phyloP scores from a whole-genome alignment of 1,140 invertebrate genomes.

The Brachystomella parvula region DNA sequence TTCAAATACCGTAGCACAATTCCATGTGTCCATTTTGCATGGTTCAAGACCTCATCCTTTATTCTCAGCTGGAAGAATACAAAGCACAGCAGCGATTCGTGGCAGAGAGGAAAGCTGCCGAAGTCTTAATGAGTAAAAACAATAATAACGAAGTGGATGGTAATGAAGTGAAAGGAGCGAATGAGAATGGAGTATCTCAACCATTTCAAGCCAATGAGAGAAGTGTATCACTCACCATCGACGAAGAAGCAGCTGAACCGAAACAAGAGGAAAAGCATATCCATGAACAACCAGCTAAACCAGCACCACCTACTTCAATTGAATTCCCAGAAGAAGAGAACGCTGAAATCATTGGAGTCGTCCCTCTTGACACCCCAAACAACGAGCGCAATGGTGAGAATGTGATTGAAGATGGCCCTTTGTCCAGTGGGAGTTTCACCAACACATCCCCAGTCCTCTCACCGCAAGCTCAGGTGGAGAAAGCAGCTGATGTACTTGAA shows the following conservation, averaged over 20 bases:
- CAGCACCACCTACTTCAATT: neutral
- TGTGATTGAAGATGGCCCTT: neutral
- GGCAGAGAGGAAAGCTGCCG: neutral
- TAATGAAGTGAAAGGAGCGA: too few relatives aligned
- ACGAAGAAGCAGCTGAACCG: too few relatives aligned
- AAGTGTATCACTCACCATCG: too few relatives aligned
- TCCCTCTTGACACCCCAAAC: too few relatives aligned
- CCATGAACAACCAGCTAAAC: too few relatives aligned
- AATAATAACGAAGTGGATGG: neutral
- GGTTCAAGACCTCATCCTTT: neutral
- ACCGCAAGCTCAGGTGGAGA: neutral
- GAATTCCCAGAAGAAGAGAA: neutral
- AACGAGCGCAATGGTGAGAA: neutral
- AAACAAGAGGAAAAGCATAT: too few relatives aligned
- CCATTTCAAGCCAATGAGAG: neutral
- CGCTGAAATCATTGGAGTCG: too few relatives aligned
- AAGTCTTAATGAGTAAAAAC: neutral
- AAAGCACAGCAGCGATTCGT: neutral
- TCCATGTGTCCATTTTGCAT: neutral
- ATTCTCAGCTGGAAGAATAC: slow-evolving; percentile 2
- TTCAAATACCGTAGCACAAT: neutral
- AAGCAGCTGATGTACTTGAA: neutral
- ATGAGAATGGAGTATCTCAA: too few relatives aligned
- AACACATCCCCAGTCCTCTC: neutral
- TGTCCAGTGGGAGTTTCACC: neutral